Evolutionary conservation across 2,113 vertebrate genomes (phyloP), one percentile per base, ranked within the genome.

Genomic region (Trinectes maculatus): DNA sequence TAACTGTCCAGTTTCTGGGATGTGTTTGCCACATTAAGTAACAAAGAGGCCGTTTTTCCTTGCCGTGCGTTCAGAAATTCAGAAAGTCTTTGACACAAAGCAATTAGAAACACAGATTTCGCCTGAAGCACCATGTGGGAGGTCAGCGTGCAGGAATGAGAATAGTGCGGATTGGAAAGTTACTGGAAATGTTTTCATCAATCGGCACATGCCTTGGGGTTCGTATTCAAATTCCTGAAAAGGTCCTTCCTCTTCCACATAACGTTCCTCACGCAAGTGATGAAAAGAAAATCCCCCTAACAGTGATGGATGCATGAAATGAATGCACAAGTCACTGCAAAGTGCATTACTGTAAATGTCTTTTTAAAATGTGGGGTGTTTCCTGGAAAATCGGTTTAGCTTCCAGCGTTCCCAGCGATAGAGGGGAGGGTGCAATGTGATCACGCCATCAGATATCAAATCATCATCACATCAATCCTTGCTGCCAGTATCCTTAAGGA

Each of bases 301-400:
- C 13, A 22, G 25, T 31, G 34, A 37, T 39, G 55, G 24, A 55
- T 13, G 40, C 66, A 60, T 71, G n/a, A 57, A 71, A 70, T 13
- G 25, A 77, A 71, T 55, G 34, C 31, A 6, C 33, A 70, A 40
- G 31, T 54, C 54, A 28, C 40, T 26, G 26, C 25, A 68, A 36
- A 57, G 39, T 40, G 54, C 47, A 68, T 80, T 58, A 64, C 57
- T 37, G 6, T 29, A 72, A 65, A 65, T 65, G 43, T 55, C 49
- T 58, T 68, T 76, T 6, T 11, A 34, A 64, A 59, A 29, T 19
- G 25, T 33, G 16, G 31, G 48, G 31, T 3, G 51, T 36, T 75
- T 57, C 51, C 67, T 24, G 36, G 37, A 56, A 81, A 69, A 73
- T 78, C 57, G 34, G 44, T 66, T 85, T 77, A 77, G 19, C 43